These are phyloP conservation scores for Trichogramma dendrolimi DNA, from an alignment of 2,888 invertebrate genomes.

Conservation along the genomic window DNA sequence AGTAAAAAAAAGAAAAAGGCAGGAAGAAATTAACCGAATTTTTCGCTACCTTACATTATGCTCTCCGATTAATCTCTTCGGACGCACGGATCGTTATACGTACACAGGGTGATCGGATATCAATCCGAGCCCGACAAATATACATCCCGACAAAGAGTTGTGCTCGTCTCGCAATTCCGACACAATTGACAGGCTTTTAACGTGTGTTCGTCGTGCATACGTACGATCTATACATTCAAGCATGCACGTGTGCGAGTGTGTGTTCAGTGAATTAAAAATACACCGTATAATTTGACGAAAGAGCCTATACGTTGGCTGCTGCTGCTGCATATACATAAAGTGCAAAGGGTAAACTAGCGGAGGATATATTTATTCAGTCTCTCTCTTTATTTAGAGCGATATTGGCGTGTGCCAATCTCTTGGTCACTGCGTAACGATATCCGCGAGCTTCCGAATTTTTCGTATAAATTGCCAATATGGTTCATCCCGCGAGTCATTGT, in stretches of 20 bases:
- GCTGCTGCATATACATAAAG: background rate
- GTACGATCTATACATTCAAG: constrained; percentile 12
- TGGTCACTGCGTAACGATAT: background rate
- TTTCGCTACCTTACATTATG: too few species aligned
- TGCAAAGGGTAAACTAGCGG: constrained; percentile 8
- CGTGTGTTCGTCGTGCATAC: background rate
- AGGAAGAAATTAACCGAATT: too few species aligned
- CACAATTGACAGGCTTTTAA: constrained; percentile 22
- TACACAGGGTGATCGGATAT: too few species aligned
- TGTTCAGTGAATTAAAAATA: background rate
- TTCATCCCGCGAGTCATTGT: too few species aligned
- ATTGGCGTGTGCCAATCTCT: constrained; percentile 4
- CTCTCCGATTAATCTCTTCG: too few species aligned
- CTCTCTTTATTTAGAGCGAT: background rate
- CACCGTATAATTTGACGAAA: constrained; percentile 19
- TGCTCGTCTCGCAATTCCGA: too few species aligned
- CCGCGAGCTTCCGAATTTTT: too few species aligned
- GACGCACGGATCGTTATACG: too few species aligned
- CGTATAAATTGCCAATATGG: too few species aligned
- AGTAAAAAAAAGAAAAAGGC: too few species aligned
- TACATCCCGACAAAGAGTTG: too few species aligned
- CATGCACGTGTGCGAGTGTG: background rate
- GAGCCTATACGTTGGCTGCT: background rate
- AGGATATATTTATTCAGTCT: background rate
- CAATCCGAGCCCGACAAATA: too few species aligned